A percentile compares a stretch with the other conserved stretches of the same genome.
Evolutionary conservation across 2,113 vertebrate species (phyloP).

Genomic region (Lycaon pictus): DNA sequence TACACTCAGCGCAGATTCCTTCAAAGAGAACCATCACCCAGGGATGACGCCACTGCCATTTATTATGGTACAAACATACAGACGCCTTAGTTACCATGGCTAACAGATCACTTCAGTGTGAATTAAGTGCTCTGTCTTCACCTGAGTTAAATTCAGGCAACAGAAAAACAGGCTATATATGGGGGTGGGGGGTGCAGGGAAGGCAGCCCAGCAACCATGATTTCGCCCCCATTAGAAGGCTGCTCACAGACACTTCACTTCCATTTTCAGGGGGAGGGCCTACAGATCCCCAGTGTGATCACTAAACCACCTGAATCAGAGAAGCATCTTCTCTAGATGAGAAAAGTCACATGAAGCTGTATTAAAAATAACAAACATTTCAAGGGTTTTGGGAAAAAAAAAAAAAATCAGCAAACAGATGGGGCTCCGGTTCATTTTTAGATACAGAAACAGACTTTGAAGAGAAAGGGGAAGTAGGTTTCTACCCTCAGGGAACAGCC

Average conservation of each 20-base stretch:
- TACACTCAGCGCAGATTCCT: accelerated
- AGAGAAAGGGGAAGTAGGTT: constrained; percentile 46
- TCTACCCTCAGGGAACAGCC: neutral
- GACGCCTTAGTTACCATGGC: accelerated
- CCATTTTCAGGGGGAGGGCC: neutral
- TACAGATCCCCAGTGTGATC: neutral
- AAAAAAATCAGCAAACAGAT: constrained; percentile 17
- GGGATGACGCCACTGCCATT: accelerated
- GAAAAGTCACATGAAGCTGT: neutral
- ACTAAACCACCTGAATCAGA: neutral
- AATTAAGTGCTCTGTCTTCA: neutral
- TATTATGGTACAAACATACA: accelerated
- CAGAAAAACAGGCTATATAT: neutral
- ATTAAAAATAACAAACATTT: constrained; percentile 51
- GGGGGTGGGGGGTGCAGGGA: too few relatives aligned
- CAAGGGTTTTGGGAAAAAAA: constrained; percentile 11
- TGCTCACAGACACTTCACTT: accelerated
- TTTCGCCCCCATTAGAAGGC: neutral
- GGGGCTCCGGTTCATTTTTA: constrained; percentile 51
- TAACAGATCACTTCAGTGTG: neutral
- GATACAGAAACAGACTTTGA: constrained; percentile 47
- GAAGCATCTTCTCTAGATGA: neutral
- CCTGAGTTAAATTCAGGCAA: too few relatives aligned
- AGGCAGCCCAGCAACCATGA: neutral
- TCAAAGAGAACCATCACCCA: neutral